A percentile compares a stretch with the other conserved stretches of the same genome.
These are phyloP conservation scores for Caenorhabditis angaria DNA, from an alignment of 2,888 invertebrate genomes.

Conservation along the genomic window DNA sequence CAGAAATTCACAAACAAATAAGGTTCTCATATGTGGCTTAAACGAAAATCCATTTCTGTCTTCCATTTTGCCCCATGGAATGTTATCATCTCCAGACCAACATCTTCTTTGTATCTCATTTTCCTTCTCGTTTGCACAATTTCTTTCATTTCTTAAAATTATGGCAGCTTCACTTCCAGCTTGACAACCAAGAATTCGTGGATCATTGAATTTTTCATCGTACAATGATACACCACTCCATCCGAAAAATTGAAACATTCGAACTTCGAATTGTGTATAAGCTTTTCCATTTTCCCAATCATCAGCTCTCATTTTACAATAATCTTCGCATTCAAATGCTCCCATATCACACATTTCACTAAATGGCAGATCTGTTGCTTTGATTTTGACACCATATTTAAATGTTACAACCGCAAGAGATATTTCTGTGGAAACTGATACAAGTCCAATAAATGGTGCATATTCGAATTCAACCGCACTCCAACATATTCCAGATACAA, in stretches of 20 bases:
- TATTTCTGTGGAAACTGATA: conserved; percentile 16
- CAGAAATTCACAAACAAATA: conserved; percentile 29
- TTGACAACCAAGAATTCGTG: conserved; percentile 31
- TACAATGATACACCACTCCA: conserved; percentile 21
- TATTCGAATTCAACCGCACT: conserved; percentile 24
- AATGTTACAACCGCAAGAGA: conserved; percentile 7
- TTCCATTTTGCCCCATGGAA: conserved; percentile 19
- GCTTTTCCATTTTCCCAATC: conserved; percentile 29
- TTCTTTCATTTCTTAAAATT: conserved; percentile 27
- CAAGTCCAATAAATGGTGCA: conserved; percentile 21
- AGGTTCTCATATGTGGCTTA: conserved; percentile 14
- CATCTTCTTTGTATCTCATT: conserved; percentile 16
- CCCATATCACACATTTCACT: conserved; percentile 22
- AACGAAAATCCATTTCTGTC: conserved; percentile 28
- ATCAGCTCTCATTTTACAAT: conserved; percentile 30
- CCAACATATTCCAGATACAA: conserved; percentile 17
- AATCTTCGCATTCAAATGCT: conserved; percentile 38
- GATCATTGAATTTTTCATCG: conserved; percentile 19
- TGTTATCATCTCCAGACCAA: conserved; percentile 22
- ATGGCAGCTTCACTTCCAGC: conserved; percentile 29
- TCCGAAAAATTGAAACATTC: conserved; percentile 14
- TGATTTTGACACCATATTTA: conserved; percentile 27
- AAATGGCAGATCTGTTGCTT: conserved; percentile 18
- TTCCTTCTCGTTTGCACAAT: conserved; percentile 21
- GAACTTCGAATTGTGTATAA: conserved; percentile 20